Conservation (phyloP, 2,113 vertebrate genomes). For the Rhabdornis inornatus region DNA sequence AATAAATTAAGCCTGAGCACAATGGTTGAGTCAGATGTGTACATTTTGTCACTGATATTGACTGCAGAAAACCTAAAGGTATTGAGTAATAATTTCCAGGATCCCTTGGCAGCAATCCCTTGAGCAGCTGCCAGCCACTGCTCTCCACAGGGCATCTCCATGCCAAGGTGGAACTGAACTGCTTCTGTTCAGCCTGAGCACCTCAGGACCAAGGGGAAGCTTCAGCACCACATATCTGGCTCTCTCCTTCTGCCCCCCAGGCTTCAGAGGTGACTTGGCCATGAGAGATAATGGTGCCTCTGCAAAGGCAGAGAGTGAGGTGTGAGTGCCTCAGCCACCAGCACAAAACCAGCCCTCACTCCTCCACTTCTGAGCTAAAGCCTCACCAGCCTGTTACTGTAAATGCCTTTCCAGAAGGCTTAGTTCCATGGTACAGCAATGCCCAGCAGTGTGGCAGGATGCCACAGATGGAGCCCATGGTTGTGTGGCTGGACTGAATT, state of each 20-base stretch:
- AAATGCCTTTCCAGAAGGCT: background rate
- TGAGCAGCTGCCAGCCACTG: background rate
- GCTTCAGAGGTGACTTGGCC: background rate
- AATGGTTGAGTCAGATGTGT: background rate
- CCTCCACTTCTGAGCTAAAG: background rate
- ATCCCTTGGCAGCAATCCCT: background rate
- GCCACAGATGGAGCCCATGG: background rate
- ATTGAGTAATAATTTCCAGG: background rate
- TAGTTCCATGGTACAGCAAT: background rate
- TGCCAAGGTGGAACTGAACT: rapidly evolving
- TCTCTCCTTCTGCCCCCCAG: background rate
- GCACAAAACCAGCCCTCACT: background rate
- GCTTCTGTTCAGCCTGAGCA: background rate
- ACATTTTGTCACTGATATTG: background rate
- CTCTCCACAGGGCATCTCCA: background rate
- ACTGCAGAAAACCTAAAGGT: background rate
- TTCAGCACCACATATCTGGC: rapidly evolving
- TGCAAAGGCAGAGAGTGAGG: background rate
- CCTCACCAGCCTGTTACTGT: background rate
- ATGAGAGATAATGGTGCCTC: background rate
- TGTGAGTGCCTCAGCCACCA: rapidly evolving
- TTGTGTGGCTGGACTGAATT: background rate
- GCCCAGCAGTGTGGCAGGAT: background rate
- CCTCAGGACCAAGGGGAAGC: background rate
- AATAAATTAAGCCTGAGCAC: background rate